Evolutionary conservation across 2,113 vertebrate species (phyloP), one percentile per base, ranked within the genome.

Genomic region (Octodon degus): DNA sequence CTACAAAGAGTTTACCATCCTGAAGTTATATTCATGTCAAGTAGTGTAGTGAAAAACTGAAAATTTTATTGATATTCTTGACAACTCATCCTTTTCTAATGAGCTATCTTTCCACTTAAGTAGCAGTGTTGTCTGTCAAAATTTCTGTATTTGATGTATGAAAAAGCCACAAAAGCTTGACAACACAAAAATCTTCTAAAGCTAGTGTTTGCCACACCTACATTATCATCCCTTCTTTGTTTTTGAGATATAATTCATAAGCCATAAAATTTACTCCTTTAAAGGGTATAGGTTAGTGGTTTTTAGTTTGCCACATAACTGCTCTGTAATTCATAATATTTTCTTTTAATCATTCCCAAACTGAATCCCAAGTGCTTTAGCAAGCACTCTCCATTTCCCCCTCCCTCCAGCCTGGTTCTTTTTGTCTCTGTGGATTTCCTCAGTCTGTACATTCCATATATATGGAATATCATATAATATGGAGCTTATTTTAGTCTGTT

Each of bases 61-160:
- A 95, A 87, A 92, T 65, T 96, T 13, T 25, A 76, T 2, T 82
- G 43, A 55, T 93, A 30, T 50, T 93, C 40, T 96, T 93, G 63
- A 81, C n/a, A 95, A 81, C 17, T 34, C 89, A 40, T 82, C 63
- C 67, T 96, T 96, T 95, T 92, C 68, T 94, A 74, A 86, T 84
- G 62, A 79, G 86, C 16, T n/a, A 82, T 10, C 14, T 88, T 96
- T 90, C 53, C 32, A 37, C 43, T 32, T 88, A 47, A 32, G 55
- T 81, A 53, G 34, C 63, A 67, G 0, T 77, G 85, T 82, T 90
- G 30, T 93, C n/a, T 89, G 5, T 95, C 72, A 77, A n/a, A 92
- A 67, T 86, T 93, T 37, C 12, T 55, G 1, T 68, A 50, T 82
- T 96, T 67, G 68, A 32, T 90, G 37, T 90, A 85, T 8, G 86